phyloP scores from a whole-genome alignment of 2,888 invertebrate species.

The Tinea trinotella region DNA sequence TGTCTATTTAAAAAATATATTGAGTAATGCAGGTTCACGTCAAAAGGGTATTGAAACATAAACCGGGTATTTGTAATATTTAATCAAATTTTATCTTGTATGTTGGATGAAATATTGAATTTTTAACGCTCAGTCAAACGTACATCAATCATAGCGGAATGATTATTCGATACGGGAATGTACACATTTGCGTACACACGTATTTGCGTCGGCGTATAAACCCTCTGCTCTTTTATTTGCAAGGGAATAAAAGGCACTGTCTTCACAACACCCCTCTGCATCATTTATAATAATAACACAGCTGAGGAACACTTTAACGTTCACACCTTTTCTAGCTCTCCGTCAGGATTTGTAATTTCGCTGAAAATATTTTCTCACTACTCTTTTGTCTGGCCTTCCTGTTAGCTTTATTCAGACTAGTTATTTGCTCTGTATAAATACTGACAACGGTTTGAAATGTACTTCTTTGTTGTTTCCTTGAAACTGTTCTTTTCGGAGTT shows the following conservation, averaged over 20 bases:
- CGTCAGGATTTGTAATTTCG: conserved; percentile 29
- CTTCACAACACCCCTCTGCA: conserved; percentile 35
- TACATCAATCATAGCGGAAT: conserved; percentile 2
- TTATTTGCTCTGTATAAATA: no score
- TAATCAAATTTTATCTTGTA: no score
- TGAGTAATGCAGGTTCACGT: no score
- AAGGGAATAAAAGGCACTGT: conserved; percentile 26
- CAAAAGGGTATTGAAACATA: no score
- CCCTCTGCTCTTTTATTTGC: conserved; percentile 34
- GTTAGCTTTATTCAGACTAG: conserved; percentile 5
- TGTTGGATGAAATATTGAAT: neutral
- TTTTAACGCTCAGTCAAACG: neutral
- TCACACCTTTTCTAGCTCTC: conserved; percentile 42
- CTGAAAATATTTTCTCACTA: conserved; percentile 33
- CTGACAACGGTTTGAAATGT: no score
- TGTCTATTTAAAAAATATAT: no score
- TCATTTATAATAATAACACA: conserved; percentile 55
- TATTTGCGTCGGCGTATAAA: neutral
- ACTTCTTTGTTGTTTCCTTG: no score
- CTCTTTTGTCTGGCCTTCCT: conserved; percentile 32
- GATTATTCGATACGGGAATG: neutral
- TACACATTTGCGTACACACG: no score
- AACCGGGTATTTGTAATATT: no score
- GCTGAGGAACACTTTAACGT: conserved; percentile 39
- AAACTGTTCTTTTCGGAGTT: no score